Base-by-base conservation (phyloP, 1,140 invertebrate genomes). In the Pseudomyrmex pallidus region DNA sequence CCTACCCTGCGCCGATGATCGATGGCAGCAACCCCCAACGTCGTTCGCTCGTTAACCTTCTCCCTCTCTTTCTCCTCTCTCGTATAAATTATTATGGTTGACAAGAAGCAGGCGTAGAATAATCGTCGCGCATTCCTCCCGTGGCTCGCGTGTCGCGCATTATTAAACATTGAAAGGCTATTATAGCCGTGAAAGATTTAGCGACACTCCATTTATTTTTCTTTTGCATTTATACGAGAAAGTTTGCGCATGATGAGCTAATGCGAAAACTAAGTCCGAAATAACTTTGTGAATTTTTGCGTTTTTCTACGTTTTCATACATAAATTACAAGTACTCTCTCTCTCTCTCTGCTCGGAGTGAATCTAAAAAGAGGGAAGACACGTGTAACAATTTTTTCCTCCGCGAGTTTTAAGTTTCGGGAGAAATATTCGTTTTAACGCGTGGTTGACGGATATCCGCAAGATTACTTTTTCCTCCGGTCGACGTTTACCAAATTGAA, bases 401-500 rank as follows among this genome's bases (percentile, higher is more conserved):
- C 1, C 13, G 12, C 48, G 7, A 20, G 61, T 78, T 12, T 17
- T 9, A 17, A 22, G 70, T 66, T 56, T 17, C 15, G 44, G 35
- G 63, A 20, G 15, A 59, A 22, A 59, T 59, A 59, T 20, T 17
- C 35, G 56, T 59, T 80, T 70, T 35, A 72, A 57, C 25, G 62
- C 25, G 46, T 8, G 20, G 15, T 17, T n/a, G 20, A 46, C 64
- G 59, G 17, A 2, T 44, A 25, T 48, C 13, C 9, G 46, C 46
- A 8, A 63, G 10, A 80, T 59, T 70, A 80, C 64, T 54, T 76
- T 70, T 72, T n/a, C 54, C 20, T 50, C 64, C 35, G 35, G 66
- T 68, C 17, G 76, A 78, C 50, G 76, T 63, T 76, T 76, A 63
- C 54, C 59, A 80, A 72, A 80, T 80, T 80, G 76, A n/a, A 72